Evolutionary conservation across 1,140 invertebrate genomes (phyloP), one percentile per base, ranked within the genome.

Genomic region (Melanaphis sacchari): DNA sequence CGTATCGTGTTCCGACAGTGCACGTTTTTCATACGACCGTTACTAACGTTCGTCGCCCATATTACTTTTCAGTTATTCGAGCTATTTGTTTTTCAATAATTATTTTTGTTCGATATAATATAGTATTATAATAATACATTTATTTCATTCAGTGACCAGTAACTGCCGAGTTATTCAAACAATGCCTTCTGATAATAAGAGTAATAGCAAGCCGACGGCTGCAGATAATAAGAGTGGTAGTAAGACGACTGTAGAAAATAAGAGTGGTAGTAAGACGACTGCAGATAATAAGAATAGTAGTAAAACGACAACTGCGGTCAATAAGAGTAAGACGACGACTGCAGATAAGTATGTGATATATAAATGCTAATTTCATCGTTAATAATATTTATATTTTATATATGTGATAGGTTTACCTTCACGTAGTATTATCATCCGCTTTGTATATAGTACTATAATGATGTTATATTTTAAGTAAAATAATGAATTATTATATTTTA

Each of bases 1-100:
- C 38, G 81, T 38, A 38, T 82, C 36, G 81, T 82, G 81, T 82
- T 82, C 2, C 94, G 93, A 94, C 89, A 90, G 89, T 90, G 89
- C 38, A 41, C 2, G n/a, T 54, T 52, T 59, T 59, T 36, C 89
- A n/a, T 59, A 38, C 38, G 46, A 66, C 26, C n/a, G 54, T 54
- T 8, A 18, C 8, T 31, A 52, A 90, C 89, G 89, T 76, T 9
- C 31, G 6, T 26, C 40, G 82, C 5, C 40, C 40, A 40, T 41
- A 41, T 85, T 76, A 66, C 5, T 66, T 66, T 76, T 76, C 59
- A 31, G 11, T 21, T 26, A 15, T 41, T 41, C 3, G 3, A 15
- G 31, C 31, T 5, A 18, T 76, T 59, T 31, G 31, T 26, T 59
- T 84, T 31, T 18, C 40, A 6, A 82, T 31, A 38, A 84, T 9